Evolutionary conservation across 2,113 vertebrate genomes (phyloP).

Genomic region (Rafetus swinhoei): DNA sequence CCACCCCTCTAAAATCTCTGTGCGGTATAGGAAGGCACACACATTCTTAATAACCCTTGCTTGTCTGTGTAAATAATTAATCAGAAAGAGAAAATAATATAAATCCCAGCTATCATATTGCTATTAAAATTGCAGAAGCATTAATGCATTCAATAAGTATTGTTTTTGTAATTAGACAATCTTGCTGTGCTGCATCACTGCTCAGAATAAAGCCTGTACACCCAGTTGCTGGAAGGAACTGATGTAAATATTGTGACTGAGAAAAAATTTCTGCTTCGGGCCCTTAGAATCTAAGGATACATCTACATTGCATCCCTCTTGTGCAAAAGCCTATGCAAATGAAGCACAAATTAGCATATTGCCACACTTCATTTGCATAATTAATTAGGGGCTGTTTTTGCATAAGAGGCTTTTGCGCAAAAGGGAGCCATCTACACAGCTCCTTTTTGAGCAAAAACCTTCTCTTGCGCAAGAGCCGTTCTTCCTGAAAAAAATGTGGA

Average conservation of each 20-base stretch:
- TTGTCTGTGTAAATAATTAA: conserved; percentile 87
- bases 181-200: conserved; percentile 52
- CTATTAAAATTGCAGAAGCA: conserved; percentile 82
- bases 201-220: background rate
- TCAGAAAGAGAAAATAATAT: conserved; percentile 87
- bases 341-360: too few species aligned
- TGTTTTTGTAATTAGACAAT: conserved; percentile 78
- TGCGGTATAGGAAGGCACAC: conserved; percentile 49
- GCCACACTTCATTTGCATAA: too few species aligned
- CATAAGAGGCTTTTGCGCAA: too few species aligned
- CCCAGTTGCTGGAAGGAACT: conserved; percentile 29
- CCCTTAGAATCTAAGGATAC: accelerated
- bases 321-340: too few species aligned
- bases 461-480: too few species aligned
- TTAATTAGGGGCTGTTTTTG: too few species aligned
- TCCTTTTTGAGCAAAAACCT: too few species aligned
- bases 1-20: conserved; percentile 37
- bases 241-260: background rate
- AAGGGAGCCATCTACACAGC: too few species aligned
- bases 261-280: background rate
- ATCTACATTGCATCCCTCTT: too few species aligned
- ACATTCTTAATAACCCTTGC: conserved; percentile 77
- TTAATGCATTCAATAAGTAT: conserved; percentile 75
- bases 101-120: conserved; percentile 80
- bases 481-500: too few species aligned